Percentiles rank a stretch among this genome's conserved stretches.
These are phyloP conservation scores for Prunella himalayana DNA, from an alignment of 2,113 vertebrate species.

Conservation along the genomic window DNA sequence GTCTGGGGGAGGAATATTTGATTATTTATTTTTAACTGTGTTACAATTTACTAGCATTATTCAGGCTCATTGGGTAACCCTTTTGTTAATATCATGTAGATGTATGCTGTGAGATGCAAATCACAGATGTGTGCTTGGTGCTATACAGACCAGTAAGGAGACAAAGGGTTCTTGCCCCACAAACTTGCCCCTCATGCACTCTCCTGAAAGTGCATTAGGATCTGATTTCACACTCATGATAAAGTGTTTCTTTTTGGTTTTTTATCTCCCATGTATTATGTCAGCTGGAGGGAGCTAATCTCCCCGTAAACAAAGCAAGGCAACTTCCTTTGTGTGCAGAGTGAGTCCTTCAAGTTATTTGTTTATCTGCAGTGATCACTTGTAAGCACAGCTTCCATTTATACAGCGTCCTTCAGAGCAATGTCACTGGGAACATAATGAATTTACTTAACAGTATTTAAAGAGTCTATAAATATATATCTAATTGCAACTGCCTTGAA, in stretches of 20 bases:
- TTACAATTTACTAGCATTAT: neutral
- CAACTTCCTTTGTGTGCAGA: neutral
- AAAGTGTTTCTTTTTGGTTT: neutral
- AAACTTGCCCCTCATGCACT: neutral
- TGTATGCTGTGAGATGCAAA: neutral
- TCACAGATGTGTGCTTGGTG: neutral
- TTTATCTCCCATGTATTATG: neutral
- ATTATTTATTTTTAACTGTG: constrained; percentile 9
- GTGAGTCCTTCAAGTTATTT: neutral
- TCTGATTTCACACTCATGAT: neutral
- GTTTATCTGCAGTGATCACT: neutral
- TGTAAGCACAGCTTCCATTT: constrained; percentile 12
- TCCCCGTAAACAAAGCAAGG: neutral
- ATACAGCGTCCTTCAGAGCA: neutral
- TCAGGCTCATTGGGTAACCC: neutral
- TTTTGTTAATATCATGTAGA: neutral
- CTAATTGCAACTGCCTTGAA: neutral
- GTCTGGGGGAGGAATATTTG: neutral
- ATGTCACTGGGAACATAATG: neutral
- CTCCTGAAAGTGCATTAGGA: neutral
- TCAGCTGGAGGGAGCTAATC: neutral
- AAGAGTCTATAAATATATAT: neutral
- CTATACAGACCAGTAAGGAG: neutral
- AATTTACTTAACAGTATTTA: neutral
- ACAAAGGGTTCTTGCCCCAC: neutral